Conservation (phyloP, 2,113 vertebrate species). For the Rhabdornis inornatus region DNA sequence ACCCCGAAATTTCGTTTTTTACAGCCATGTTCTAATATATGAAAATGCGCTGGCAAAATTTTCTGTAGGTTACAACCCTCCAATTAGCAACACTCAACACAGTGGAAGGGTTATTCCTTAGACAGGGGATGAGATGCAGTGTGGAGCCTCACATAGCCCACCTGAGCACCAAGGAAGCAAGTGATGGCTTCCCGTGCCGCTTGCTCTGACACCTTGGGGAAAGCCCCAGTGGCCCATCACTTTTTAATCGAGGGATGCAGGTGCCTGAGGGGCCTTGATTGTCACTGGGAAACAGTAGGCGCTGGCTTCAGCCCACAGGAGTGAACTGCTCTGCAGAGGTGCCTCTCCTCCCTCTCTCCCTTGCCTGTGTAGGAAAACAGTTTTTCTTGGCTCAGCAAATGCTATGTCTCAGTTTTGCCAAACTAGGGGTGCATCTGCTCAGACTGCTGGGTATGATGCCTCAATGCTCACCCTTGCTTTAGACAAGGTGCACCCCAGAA, state of each 20-base stretch:
- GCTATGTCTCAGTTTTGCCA: background rate
- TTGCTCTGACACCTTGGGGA: background rate
- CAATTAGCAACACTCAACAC: background rate
- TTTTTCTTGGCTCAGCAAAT: background rate
- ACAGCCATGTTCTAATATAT: background rate
- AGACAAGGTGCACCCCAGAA: background rate
- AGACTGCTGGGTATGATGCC: background rate
- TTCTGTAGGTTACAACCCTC: background rate
- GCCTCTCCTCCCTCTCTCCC: background rate
- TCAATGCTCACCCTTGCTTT: background rate
- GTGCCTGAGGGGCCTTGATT: background rate
- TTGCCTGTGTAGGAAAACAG: background rate
- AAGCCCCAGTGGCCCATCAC: background rate
- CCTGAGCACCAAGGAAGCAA: rapidly evolving
- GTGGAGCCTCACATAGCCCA: background rate
- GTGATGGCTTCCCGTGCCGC: rapidly evolving
- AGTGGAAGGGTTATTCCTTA: background rate
- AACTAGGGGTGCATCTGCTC: rapidly evolving
- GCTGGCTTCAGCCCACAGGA: rapidly evolving
- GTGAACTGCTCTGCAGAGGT: background rate
- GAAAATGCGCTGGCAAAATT: conserved; percentile 18
- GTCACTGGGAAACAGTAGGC: background rate
- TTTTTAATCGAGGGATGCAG: background rate
- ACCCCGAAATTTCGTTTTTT: conserved; percentile 19
- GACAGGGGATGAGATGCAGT: background rate